phyloP scores from a whole-genome alignment of 1,140 invertebrate species.

The Aphaenogaster floridana region DNA sequence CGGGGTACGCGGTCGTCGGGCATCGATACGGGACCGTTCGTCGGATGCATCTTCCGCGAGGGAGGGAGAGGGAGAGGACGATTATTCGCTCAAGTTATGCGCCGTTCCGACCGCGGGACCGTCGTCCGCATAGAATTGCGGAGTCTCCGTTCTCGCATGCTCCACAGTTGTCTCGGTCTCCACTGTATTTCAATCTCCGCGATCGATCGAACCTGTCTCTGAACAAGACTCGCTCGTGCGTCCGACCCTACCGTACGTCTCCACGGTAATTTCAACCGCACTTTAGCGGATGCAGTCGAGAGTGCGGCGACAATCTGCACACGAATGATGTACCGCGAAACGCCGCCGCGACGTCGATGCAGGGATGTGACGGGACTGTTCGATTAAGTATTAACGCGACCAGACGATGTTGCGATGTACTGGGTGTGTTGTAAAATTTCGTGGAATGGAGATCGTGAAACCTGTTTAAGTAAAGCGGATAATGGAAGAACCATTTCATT shows the following conservation, averaged over 20 bases:
- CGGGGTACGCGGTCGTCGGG: slow-evolving; percentile 60
- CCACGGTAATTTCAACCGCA: slow-evolving; percentile 57
- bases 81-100: slow-evolving; percentile 76
- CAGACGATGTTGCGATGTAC: neutral
- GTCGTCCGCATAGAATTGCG: slow-evolving; percentile 73
- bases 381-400: slow-evolving; percentile 43
- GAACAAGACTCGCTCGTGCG: slow-evolving; percentile 31
- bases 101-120: slow-evolving; percentile 66
- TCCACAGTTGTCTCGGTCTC: slow-evolving; percentile 28
- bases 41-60: slow-evolving; percentile 76
- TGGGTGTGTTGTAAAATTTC: neutral
- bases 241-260: neutral
- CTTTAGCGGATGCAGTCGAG: slow-evolving; percentile 49
- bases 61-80: neutral
- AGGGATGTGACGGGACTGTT: slow-evolving; percentile 52
- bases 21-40: slow-evolving; percentile 70
- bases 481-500: neutral
- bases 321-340: slow-evolving; percentile 53
- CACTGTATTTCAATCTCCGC: slow-evolving; percentile 29
- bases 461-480: neutral
- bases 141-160: slow-evolving; percentile 53
- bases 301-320: slow-evolving; percentile 45
- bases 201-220: slow-evolving; percentile 37
- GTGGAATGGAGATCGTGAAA: neutral
- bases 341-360: slow-evolving; percentile 29